A percentile compares a stretch with the other conserved stretches of the same genome.
phyloP scores from a whole-genome alignment of 2,113 vertebrate genomes.

The Ceuthmochares aereus region DNA sequence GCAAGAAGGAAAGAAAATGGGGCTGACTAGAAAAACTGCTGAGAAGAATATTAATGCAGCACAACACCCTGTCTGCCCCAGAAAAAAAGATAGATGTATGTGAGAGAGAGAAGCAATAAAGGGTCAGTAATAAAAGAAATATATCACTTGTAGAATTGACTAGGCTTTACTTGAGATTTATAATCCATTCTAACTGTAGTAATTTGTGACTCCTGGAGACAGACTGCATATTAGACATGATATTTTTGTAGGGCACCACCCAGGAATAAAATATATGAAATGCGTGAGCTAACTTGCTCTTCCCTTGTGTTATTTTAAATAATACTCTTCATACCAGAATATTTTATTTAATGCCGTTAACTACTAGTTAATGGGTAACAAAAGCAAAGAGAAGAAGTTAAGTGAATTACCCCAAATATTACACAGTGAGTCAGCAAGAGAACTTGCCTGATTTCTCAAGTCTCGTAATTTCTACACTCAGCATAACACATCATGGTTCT shows the following conservation, averaged over 20 bases:
- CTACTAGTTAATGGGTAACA: neutral
- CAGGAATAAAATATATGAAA: slow-evolving; percentile 11
- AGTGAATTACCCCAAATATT: neutral
- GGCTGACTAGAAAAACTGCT: neutral
- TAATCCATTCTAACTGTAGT: slow-evolving; percentile 46
- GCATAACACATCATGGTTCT: neutral
- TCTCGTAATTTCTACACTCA: neutral
- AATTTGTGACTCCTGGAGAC: slow-evolving; percentile 63
- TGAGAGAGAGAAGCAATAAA: slow-evolving; percentile 60
- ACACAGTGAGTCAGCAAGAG: neutral
- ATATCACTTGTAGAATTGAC: slow-evolving; percentile 68
- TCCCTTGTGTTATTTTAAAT: neutral
- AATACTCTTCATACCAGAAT: neutral
- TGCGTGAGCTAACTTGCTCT: neutral
- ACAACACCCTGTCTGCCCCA: neutral
- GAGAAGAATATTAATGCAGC: slow-evolving; percentile 41
- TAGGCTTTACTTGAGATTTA: slow-evolving; percentile 70
- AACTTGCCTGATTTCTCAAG: neutral
- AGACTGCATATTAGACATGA: slow-evolving; percentile 13
- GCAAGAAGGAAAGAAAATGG: neutral
- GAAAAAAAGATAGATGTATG: slow-evolving; percentile 21
- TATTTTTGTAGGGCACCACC: slow-evolving; percentile 44
- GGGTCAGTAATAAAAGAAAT: slow-evolving; percentile 74
- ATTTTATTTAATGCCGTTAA: neutral
- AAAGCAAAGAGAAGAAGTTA: neutral